These are phyloP conservation scores for Saturnia japonica DNA, from an alignment of 2,888 invertebrate species.

Conservation along the genomic window DNA sequence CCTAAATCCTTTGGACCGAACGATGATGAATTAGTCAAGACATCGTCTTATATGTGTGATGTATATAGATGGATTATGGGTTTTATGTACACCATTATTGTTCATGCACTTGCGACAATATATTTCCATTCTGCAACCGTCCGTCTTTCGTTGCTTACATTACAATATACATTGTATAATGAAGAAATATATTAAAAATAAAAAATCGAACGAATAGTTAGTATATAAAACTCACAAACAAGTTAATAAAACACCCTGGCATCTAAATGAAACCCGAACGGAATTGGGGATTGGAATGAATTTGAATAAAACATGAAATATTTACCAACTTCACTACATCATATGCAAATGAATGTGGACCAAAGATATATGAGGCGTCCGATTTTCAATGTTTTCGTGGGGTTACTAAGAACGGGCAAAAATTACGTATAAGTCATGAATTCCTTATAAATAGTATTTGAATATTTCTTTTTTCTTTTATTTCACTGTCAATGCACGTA, in stretches of 20 bases:
- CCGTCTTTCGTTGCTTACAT: neutral
- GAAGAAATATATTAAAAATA: neutral
- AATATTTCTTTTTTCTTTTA: neutral
- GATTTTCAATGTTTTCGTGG: slow-evolving; percentile 27
- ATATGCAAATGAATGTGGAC: slow-evolving; percentile 32
- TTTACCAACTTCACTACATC: slow-evolving; percentile 28
- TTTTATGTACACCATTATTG: too few species aligned
- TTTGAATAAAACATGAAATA: slow-evolving; percentile 33
- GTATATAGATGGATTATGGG: too few species aligned
- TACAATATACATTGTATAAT: neutral
- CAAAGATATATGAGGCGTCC: slow-evolving; percentile 31
- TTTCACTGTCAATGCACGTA: neutral
- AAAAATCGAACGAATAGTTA: slow-evolving; percentile 6
- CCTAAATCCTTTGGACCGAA: too few species aligned
- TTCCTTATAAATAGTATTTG: slow-evolving; percentile 5
- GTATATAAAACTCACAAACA: slow-evolving; percentile 18
- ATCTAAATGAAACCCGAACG: slow-evolving; percentile 15
- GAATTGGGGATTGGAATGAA: slow-evolving; percentile 25
- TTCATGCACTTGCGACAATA: too few species aligned
- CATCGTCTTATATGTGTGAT: too few species aligned
- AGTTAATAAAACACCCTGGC: slow-evolving; percentile 13
- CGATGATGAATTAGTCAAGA: too few species aligned
- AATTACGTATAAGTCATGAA: neutral
- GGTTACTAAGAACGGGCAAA: neutral
- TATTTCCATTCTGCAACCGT: too few species aligned